phyloP scores from a whole-genome alignment of 2,113 vertebrate species.

The Setophaga kirtlandii region DNA sequence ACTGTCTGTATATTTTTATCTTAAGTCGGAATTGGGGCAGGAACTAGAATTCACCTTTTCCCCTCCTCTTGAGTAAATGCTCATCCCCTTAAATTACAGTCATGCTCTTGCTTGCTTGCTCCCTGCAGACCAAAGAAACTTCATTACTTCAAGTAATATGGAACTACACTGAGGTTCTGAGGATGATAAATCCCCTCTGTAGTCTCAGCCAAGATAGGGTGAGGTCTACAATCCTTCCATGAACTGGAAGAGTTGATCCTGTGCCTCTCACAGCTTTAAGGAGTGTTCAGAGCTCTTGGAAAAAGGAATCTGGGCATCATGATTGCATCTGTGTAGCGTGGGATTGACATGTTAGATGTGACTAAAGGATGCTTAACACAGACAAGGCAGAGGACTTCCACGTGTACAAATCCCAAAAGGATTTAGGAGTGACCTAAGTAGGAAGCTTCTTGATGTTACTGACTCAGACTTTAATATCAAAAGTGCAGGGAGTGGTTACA shows the following conservation, averaged over 20 bases:
- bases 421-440: background rate
- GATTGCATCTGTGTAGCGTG: background rate
- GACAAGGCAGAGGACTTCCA: background rate
- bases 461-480: background rate
- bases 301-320: background rate
- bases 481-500: background rate
- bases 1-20: constrained; percentile 35
- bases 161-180: background rate
- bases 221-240: background rate
- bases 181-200: background rate
- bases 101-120: background rate
- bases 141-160: background rate
- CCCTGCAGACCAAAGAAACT: background rate
- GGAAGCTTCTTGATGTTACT: background rate
- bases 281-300: background rate
- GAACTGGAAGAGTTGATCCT: background rate
- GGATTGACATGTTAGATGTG: background rate
- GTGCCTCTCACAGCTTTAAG: background rate
- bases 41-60: background rate
- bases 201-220: background rate
- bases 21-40: background rate
- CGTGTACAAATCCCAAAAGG: background rate
- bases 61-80: background rate
- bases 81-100: background rate
- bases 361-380: background rate